A percentile compares a stretch with the other conserved stretches of the same genome.
phyloP scores from a whole-genome alignment of 2,113 vertebrate species.

The Gobio gobio region DNA sequence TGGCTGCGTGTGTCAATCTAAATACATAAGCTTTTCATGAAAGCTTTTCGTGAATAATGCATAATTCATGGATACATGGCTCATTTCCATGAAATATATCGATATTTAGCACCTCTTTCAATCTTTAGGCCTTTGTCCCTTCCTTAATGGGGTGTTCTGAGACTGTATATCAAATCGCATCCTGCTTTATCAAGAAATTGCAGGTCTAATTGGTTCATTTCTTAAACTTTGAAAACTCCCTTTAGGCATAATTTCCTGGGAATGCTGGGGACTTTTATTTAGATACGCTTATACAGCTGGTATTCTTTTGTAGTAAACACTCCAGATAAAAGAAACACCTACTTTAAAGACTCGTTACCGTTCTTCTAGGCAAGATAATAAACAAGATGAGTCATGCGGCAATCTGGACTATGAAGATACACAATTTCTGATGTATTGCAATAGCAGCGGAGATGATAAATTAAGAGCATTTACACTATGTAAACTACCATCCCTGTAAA shows the following conservation, averaged over 20 bases:
- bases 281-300: background rate
- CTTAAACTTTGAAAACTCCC: background rate
- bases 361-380: background rate
- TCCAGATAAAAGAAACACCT: background rate
- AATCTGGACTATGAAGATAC: background rate
- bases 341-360: background rate
- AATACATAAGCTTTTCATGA: constrained; percentile 41
- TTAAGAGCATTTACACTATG: constrained; percentile 35
- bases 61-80: background rate
- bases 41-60: constrained; percentile 1
- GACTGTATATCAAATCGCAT: background rate
- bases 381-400: background rate
- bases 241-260: background rate
- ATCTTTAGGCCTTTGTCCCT: background rate
- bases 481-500: constrained; percentile 28
- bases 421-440: constrained; percentile 23
- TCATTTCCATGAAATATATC: constrained; percentile 30
- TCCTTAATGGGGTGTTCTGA: background rate
- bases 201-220: background rate
- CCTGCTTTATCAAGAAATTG: background rate
- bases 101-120: background rate
- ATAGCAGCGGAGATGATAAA: constrained; percentile 26
- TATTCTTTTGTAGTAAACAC: constrained; percentile 7
- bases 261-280: background rate
- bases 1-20: constrained; percentile 25